These are phyloP conservation scores for Panagrolaimus sp. DNA, from an alignment of 1,140 invertebrate species.

Conservation along the genomic window DNA sequence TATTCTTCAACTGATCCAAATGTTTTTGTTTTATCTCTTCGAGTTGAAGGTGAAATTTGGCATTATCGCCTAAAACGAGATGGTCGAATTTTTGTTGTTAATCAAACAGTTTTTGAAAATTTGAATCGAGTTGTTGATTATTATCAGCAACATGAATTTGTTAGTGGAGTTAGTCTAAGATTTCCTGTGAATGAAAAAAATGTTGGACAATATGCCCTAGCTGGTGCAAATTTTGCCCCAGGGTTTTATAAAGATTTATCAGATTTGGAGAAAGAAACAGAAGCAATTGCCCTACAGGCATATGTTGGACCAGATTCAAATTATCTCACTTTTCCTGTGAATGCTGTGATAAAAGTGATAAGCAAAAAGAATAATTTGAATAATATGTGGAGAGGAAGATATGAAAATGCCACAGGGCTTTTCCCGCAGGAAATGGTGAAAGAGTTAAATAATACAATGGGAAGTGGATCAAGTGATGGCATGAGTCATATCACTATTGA, in stretches of 20 bases:
- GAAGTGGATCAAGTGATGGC: slow-evolving; percentile 11
- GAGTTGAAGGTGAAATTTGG: slow-evolving; percentile 53
- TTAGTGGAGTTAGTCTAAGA: slow-evolving; percentile 51
- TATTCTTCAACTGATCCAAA: slow-evolving; percentile 49
- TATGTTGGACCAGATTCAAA: slow-evolving; percentile 41
- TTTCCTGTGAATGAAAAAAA: slow-evolving; percentile 54
- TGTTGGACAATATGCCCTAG: slow-evolving; percentile 38
- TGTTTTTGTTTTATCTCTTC: slow-evolving; percentile 57
- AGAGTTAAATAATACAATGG: slow-evolving; percentile 27
- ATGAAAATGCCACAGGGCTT: slow-evolving; percentile 46
- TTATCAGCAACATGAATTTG: slow-evolving; percentile 49
- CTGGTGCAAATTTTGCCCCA: slow-evolving; percentile 17
- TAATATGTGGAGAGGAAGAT: slow-evolving; percentile 53
- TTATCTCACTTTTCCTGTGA: slow-evolving; percentile 48
- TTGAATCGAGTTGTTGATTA: slow-evolving; percentile 58
- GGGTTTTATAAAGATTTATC: slow-evolving; percentile 57
- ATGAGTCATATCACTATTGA: slow-evolving; percentile 56
- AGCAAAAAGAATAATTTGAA: slow-evolving; percentile 46
- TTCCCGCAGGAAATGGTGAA: slow-evolving; percentile 54
- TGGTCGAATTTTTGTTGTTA: slow-evolving; percentile 57
- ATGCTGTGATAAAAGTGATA: slow-evolving; percentile 45
- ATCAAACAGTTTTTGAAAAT: slow-evolving; percentile 57
- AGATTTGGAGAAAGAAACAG: slow-evolving; percentile 51
- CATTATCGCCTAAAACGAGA: slow-evolving; percentile 58
- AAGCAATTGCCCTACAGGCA: slow-evolving; percentile 45